These are phyloP conservation scores for Oedothorax gibbosus DNA, from an alignment of 1,140 invertebrate species.

Conservation along the genomic window DNA sequence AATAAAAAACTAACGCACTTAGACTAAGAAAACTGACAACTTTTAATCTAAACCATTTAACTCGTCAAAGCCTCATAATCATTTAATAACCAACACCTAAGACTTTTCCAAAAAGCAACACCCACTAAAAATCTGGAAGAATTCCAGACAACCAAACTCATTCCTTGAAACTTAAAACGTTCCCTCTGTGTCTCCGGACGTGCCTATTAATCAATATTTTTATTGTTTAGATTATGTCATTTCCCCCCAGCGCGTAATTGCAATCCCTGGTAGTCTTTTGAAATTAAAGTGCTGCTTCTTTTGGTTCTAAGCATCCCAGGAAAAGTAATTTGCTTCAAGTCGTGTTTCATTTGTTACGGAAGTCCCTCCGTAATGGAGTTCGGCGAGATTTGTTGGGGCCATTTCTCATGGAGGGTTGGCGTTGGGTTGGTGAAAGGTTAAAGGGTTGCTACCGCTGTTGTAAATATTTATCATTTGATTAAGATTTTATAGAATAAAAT, in stretches of 20 bases:
- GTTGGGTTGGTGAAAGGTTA: too few species aligned
- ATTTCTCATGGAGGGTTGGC: not conserved
- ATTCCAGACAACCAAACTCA: too few species aligned
- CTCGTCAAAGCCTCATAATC: too few species aligned
- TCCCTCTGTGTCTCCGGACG: slow-evolving; percentile 20
- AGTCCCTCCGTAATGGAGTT: not conserved
- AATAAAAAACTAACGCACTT: too few species aligned
- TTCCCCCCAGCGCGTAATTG: slow-evolving; percentile 48
- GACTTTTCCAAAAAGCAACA: too few species aligned
- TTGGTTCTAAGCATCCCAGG: not conserved
- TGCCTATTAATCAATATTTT: slow-evolving; percentile 54
- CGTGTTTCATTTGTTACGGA: slow-evolving; percentile 18
- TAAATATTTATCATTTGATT: too few species aligned
- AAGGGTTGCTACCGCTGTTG: too few species aligned
- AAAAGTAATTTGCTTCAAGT: slow-evolving; percentile 29
- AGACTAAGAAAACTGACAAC: too few species aligned
- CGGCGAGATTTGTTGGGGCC: not conserved
- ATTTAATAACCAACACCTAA: too few species aligned
- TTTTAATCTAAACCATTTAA: too few species aligned
- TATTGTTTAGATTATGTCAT: slow-evolving; percentile 56
- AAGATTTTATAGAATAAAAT: too few species aligned
- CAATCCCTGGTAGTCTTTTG: slow-evolving; percentile 26
- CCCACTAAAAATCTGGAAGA: too few species aligned
- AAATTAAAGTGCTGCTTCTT: slow-evolving; percentile 34
- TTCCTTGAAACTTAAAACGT: slow-evolving; percentile 29